phyloP scores from a whole-genome alignment of 2,888 invertebrate species.

The Agrochola macilenta region DNA sequence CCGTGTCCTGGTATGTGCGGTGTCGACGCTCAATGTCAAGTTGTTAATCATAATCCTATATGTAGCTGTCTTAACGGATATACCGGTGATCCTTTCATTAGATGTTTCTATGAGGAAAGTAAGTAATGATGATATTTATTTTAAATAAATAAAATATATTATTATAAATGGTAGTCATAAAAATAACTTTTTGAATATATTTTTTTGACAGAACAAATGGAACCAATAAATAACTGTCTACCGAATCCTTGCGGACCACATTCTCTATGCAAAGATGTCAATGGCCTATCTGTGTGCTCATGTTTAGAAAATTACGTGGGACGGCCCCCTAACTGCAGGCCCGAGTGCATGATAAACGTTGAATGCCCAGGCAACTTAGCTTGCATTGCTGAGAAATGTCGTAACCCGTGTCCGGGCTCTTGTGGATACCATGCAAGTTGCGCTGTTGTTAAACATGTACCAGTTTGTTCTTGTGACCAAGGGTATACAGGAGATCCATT shows the following conservation, averaged over 20 bases:
- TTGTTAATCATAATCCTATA: constrained; percentile 95
- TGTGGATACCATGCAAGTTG: constrained; percentile 94
- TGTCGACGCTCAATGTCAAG: constrained; percentile 94
- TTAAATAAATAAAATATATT: background rate
- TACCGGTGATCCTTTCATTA: constrained; percentile 94
- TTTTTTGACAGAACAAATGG: constrained; percentile 82
- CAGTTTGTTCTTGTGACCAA: constrained; percentile 93
- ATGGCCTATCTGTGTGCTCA: constrained; percentile 93
- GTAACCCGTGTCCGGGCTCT: constrained; percentile 94
- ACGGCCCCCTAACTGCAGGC: constrained; percentile 94
- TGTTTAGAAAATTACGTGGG: constrained; percentile 94
- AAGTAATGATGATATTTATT: constrained; percentile 80
- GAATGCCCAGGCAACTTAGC: constrained; percentile 94
- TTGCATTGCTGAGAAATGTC: constrained; percentile 93
- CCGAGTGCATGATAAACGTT: constrained; percentile 93
- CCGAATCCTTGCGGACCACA: constrained; percentile 95
- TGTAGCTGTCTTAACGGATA: constrained; percentile 93
- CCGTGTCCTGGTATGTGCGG: constrained; percentile 95
- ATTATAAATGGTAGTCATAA: background rate
- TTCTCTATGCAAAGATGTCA: constrained; percentile 93
- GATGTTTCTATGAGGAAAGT: constrained; percentile 92
- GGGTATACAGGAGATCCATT: constrained; percentile 95
- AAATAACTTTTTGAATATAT: constrained; percentile 38
- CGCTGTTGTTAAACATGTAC: constrained; percentile 93
- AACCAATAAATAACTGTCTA: constrained; percentile 91